Base-by-base conservation (phyloP, 2,113 vertebrate species). In the Forbesichthys papilliferus region DNA sequence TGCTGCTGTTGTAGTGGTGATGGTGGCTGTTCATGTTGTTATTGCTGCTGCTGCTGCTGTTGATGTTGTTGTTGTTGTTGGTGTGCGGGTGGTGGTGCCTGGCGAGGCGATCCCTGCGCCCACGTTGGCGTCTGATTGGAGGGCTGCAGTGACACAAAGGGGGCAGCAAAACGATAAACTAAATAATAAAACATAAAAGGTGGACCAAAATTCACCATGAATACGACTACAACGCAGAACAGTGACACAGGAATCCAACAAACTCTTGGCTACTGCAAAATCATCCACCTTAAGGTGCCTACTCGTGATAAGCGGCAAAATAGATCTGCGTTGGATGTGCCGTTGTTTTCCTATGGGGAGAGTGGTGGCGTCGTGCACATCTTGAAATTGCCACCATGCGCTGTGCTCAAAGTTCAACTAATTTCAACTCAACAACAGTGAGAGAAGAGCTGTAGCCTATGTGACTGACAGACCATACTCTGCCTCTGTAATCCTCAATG, bases 121-220 rank as follows among this genome's bases (percentile, higher is more conserved):
- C 91, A 77, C 98, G 96, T 89, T 96, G 97, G 64, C 98, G 95
- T 79, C 98, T 94, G 88, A 95, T 94, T 76, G 96, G 98, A 92
- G 97, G 97, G 78, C 98, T 99, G 82, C 46, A 57, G 78, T 36
- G 46, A 18, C 66, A 5, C 63, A 57, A 66, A 42, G 65, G 11
- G 11, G 12, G 27, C 9, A 75, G 48, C 71, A 3, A 36, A 20
- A 51, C 14, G 20, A 36, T 47, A 3, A 12, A n/a, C 16, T 9
- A 51, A 12, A 42, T 12, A 66, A 12, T 46, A 49, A 11, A 11
- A 49, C 3, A 5, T 9, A 11, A 14, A 54, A 27, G 36, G 36
- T 14, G 5, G 6, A 55, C 13, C 12, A 16, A 18, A 16, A 55
- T 4, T 16, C 16, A 55, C 7, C 27, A 27, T 27, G 16, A 55